Evolutionary conservation across 2,888 invertebrate genomes (phyloP).

Genomic region (Microctonus hyperodae): DNA sequence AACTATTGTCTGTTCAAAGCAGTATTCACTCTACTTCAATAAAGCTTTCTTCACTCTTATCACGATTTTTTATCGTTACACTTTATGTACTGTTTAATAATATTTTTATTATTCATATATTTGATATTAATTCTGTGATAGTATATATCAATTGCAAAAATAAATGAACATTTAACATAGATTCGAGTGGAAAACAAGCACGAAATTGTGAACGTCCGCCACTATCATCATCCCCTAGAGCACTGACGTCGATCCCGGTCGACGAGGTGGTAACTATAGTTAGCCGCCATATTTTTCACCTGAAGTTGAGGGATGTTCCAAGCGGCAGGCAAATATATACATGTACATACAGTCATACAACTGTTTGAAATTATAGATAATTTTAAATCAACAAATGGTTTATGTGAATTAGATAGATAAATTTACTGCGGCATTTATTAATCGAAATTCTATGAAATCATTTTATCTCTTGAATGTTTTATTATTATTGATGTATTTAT

Average conservation of each 20-base stretch:
- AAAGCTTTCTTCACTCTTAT: neutral
- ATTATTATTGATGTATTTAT: conserved; percentile 8
- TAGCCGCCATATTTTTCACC: conserved; percentile 43
- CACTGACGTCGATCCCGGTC: conserved; percentile 38
- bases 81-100: neutral
- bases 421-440: neutral
- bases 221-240: conserved; percentile 41
- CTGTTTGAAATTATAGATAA: neutral
- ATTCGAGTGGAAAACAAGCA: neutral
- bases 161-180: neutral
- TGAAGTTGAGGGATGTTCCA: conserved; percentile 31
- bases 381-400: neutral
- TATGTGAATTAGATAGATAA: neutral
- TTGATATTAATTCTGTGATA: too few species aligned
- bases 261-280: conserved; percentile 17
- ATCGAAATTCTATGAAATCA: neutral
- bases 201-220: conserved; percentile 31
- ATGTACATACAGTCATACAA: neutral
- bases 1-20: neutral
- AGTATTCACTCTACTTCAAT: neutral
- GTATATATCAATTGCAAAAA: neutral
- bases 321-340: conserved; percentile 32
- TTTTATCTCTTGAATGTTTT: neutral
- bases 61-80: neutral
- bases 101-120: neutral